A percentile compares a stretch with the other conserved stretches of the same genome.
These are phyloP conservation scores for Hylaeus anthracinus DNA, from an alignment of 1,140 invertebrate genomes.

Conservation along the genomic window DNA sequence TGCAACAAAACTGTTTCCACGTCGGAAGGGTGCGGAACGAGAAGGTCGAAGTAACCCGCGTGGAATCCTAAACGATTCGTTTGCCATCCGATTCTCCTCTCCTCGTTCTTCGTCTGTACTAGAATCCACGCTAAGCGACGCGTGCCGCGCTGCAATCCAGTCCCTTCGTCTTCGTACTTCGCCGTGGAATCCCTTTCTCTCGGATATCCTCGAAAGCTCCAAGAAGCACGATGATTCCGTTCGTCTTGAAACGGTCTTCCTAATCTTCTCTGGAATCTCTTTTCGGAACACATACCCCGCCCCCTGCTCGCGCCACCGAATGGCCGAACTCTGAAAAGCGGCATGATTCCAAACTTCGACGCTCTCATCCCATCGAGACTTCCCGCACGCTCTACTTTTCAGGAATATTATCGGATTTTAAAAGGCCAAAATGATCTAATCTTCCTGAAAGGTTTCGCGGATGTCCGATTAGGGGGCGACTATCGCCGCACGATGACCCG, in stretches of 20 bases:
- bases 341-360: constrained; percentile 18
- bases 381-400: neutral
- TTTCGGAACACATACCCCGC: constrained; percentile 31
- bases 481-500: neutral
- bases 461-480: neutral
- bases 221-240: constrained; percentile 64
- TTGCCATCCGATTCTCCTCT: constrained; percentile 43
- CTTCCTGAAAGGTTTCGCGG: neutral
- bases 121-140: constrained; percentile 66
- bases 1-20: constrained; percentile 55
- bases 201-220: constrained; percentile 51
- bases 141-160: constrained; percentile 63
- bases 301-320: neutral
- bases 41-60: constrained; percentile 36
- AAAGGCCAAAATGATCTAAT: neutral
- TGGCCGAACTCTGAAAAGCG: constrained; percentile 13
- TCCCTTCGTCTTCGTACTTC: constrained; percentile 36
- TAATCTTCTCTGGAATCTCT: constrained; percentile 64
- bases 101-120: constrained; percentile 10
- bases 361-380: neutral
- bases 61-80: constrained; percentile 64
- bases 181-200: constrained; percentile 55
- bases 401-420: neutral
- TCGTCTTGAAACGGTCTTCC: constrained; percentile 58
- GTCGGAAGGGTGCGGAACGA: constrained; percentile 23